Evolutionary conservation across 2,888 invertebrate species (phyloP).

Genomic region (Zeuzera pyrina): DNA sequence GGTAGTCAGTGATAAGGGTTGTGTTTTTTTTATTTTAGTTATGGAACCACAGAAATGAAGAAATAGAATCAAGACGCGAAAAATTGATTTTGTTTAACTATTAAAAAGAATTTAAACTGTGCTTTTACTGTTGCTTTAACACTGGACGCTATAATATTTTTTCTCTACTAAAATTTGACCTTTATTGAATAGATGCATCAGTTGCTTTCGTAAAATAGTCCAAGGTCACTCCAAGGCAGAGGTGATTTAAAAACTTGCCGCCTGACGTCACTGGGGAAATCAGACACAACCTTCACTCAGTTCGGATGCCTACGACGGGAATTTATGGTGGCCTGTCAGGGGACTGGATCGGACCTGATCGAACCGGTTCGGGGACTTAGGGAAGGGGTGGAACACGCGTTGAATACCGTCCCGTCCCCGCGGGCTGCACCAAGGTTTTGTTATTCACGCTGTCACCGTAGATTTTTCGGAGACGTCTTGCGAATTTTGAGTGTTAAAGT

Average conservation of each 20-base stretch:
- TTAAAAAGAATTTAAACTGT: no score
- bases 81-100: no score
- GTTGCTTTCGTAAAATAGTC: no score
- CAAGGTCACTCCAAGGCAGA: constrained; percentile 19
- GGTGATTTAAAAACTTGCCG: constrained; percentile 34
- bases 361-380: constrained; percentile 7
- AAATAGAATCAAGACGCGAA: no score
- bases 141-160: no score
- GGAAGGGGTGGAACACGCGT: constrained; percentile 2
- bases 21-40: no score
- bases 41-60: no score
- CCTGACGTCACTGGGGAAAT: constrained; percentile 47
- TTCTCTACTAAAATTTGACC: no score
- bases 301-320: constrained; percentile 32
- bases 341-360: constrained; percentile 22
- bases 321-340: constrained; percentile 46
- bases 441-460: constrained; percentile 18
- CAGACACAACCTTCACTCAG: constrained; percentile 30
- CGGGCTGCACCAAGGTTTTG: constrained; percentile 25
- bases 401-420: constrained; percentile 5
- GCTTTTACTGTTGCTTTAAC: no score
- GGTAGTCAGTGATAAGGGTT: no score
- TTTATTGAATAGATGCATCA: no score
- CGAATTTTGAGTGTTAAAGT: constrained; percentile 12
- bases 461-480: constrained; percentile 22